phyloP scores from a whole-genome alignment of 1,140 invertebrate species.

The Drosophila pachea region DNA sequence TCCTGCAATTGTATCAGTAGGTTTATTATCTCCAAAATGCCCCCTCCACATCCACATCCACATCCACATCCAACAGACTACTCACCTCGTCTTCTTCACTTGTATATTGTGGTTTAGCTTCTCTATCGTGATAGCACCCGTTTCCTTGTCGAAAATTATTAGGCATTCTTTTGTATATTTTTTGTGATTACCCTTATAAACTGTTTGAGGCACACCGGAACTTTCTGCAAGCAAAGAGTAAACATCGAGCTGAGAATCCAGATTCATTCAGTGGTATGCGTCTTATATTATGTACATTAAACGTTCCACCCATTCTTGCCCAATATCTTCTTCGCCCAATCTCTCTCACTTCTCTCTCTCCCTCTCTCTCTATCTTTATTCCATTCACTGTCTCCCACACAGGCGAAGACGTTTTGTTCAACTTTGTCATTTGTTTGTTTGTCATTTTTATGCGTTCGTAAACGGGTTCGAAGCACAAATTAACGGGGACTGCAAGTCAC shows the following conservation, averaged over 20 bases:
- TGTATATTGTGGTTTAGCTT: constrained; percentile 93
- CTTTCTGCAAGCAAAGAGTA: constrained; percentile 79
- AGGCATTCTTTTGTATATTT: constrained; percentile 97
- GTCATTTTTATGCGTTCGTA: not conserved
- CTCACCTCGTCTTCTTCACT: constrained; percentile 95
- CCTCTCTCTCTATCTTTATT: no score
- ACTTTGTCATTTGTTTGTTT: constrained; percentile 22
- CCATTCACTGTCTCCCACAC: no score
- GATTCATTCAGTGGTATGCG: not conserved
- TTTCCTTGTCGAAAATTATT: constrained; percentile 93
- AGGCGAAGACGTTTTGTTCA: constrained; percentile 13
- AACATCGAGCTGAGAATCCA: not conserved
- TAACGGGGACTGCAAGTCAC: constrained; percentile 16
- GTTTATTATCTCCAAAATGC: no score
- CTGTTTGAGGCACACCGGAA: constrained; percentile 91
- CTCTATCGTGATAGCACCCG: constrained; percentile 95
- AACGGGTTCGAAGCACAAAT: constrained; percentile 27
- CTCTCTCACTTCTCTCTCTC: no score
- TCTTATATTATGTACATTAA: not conserved
- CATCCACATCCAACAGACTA: not conserved
- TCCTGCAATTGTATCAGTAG: constrained; percentile 42
- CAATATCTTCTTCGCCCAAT: no score
- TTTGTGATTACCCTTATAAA: constrained; percentile 95
- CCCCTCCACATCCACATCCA: no score
- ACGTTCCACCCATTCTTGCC: no score